These are phyloP conservation scores for Perca schrenkii DNA, from an alignment of 2,113 vertebrate genomes.

Conservation along the genomic window DNA sequence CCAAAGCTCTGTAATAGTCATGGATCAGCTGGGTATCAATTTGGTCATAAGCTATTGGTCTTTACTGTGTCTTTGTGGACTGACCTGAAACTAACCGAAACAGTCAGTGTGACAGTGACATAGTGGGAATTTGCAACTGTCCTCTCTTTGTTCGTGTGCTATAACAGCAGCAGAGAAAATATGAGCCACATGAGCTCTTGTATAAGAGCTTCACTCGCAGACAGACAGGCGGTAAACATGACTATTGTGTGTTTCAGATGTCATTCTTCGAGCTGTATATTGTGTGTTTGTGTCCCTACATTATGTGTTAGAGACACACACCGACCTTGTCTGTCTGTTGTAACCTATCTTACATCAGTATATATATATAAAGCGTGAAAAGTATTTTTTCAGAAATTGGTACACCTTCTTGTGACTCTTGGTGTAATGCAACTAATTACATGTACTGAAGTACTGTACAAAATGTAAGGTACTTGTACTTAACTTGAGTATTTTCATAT, in stretches of 20 bases:
- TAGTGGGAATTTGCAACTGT: not conserved
- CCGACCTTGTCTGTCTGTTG: not conserved
- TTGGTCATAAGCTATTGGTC: not conserved
- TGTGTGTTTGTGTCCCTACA: not conserved
- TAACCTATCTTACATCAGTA: too few relatives aligned
- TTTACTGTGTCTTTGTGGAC: not conserved
- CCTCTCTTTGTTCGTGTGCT: not conserved
- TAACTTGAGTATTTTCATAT: not conserved
- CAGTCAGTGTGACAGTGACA: not conserved
- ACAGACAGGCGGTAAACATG: not conserved
- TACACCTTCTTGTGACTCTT: not conserved
- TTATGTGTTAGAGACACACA: not conserved
- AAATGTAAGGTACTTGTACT: not conserved
- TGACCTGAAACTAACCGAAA: not conserved
- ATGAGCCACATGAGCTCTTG: not conserved
- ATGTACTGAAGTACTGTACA: not conserved
- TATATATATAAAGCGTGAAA: too few relatives aligned
- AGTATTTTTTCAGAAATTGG: not conserved
- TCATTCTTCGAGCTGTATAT: not conserved
- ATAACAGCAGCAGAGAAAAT: not conserved
- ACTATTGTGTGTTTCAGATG: not conserved
- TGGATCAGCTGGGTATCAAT: not conserved
- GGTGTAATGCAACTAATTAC: not conserved
- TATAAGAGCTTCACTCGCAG: not conserved
- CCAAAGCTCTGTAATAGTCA: not conserved